Base-by-base conservation (phyloP, 2,797 vertebrate genomes). In the Octomys mimax region DNA sequence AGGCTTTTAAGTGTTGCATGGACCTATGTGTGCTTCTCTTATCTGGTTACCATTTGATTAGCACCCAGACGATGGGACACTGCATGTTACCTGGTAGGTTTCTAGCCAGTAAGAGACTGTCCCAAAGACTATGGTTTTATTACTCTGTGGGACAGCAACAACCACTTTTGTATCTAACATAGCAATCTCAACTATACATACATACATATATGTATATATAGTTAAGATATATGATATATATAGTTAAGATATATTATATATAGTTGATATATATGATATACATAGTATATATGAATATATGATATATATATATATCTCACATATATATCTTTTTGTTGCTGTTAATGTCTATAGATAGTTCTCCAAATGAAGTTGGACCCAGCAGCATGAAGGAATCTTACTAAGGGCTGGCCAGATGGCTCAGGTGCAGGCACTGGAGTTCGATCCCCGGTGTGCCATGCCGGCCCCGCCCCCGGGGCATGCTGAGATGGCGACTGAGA, bases 321-420 rank as follows among this genome's bases (percentile, higher is more conserved):
- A 39, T 39, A 39, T 39, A 39, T 39, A 39, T 39, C 39, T 39
- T 18, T 39, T 39, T 91, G 52, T 54, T 83, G 22, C 36, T 94
- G 92, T 52, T 64, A 92, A 90, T 61, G 3, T 62, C 62, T 19
- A 0, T 59, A 83, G 85, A 59, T 21, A 81, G 39, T 84, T 94
- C 49, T 49, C 88, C 79, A 87, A 83, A 89, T 22, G 57, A 59
- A 52, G 62, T 89, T 75, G 36, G 77, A 89, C 52, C n/a, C 66
- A 70, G 28, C 21, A 73, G 21, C 12, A 19, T 36, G 49, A 86
- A 71, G n/a, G 24, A 73, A 87, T 57, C 75, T 73, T 49, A 54
- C 54, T 10, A 6, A 49, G 46, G 46, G 46, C 46, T 10, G 10
- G 46, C 6, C 46, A 49, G 46, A 49, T 49, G 10, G 46, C 46